Base-by-base conservation (phyloP, 2,797 vertebrate genomes). In the Malurus splendens region DNA sequence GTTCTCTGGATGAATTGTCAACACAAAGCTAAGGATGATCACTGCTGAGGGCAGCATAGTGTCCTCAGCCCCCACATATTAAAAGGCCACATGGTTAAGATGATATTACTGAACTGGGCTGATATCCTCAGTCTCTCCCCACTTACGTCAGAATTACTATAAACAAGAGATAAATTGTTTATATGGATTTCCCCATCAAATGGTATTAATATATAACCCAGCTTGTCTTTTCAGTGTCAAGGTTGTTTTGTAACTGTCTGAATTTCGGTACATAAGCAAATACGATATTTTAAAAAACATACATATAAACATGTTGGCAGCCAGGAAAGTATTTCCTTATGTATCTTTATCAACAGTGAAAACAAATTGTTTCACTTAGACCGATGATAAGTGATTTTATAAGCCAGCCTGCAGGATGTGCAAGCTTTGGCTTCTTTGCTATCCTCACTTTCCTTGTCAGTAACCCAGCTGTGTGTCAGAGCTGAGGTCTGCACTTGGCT, bases 81-180 rank as follows among this genome's bases (percentile, higher is more conserved):
- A n/a, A 54, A 62, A 87, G 30, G 18, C 12, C 54, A 28, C 27
- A 77, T 65, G 47, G 52, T 67, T 85, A 61, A 80, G 44, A 57
- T 55, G 16, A 77, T 59, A 32, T 84, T 66, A 19, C 56, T 70
- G 14, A 39, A 17, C 8, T 75, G 51, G 13, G 28, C 4, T 36
- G 22, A 18, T 14, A 30, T 41, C 12, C 52, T 85, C 1, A 2
- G 23, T 60, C 45, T 89, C 14, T 2, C 28, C 9, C 10, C 33
- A 32, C 22, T 62, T 73, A 82, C 0, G 3, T 51, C 90, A 33
- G 54, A 82, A 56, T 60, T 84, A 50, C 6, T 86, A 56, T 88
- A 94, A 94, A 92, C 92, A 62, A 50, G 61, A 87, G 14, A 62
- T 71, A 89, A 92, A 87, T 28, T 86, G 56, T 90, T 94, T 93